These are phyloP conservation scores for Prorops nasuta DNA, from an alignment of 1,140 invertebrate species.

Conservation along the genomic window DNA sequence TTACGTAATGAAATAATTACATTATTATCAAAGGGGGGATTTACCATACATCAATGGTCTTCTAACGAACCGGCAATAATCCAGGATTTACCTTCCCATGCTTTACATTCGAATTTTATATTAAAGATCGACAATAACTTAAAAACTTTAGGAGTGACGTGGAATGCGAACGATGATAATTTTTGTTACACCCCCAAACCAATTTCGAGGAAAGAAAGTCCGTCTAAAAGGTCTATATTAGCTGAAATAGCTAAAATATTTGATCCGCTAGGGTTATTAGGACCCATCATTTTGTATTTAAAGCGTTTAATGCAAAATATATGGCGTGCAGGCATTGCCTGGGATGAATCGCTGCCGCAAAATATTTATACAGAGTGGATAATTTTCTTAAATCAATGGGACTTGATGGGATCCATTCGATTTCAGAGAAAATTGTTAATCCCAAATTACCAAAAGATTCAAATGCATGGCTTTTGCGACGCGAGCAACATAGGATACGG, in stretches of 20 bases:
- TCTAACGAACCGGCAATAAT: not conserved
- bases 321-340: constrained; percentile 24
- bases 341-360: too few species aligned
- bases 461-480: constrained; percentile 46
- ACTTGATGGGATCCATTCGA: constrained; percentile 1
- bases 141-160: constrained; percentile 37
- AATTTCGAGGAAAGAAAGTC: constrained; percentile 24
- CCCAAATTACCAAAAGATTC: not conserved
- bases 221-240: constrained; percentile 13
- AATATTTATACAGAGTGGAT: constrained; percentile 27
- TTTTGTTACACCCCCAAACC: constrained; percentile 5
- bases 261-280: not conserved
- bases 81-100: too few species aligned
- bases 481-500: constrained; percentile 37
- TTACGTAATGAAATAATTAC: not conserved
- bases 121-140: too few species aligned
- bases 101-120: too few species aligned
- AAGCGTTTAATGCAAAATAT: constrained; percentile 37
- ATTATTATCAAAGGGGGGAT: not conserved
- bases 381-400: constrained; percentile 10
- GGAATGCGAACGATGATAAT: constrained; percentile 21
- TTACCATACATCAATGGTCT: not conserved
- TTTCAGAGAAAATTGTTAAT: constrained; percentile 4
- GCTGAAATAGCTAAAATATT: constrained; percentile 1
- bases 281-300: constrained; percentile 30